phyloP scores from a whole-genome alignment of 2,797 vertebrate genomes.

The Myotis pilosus region DNA sequence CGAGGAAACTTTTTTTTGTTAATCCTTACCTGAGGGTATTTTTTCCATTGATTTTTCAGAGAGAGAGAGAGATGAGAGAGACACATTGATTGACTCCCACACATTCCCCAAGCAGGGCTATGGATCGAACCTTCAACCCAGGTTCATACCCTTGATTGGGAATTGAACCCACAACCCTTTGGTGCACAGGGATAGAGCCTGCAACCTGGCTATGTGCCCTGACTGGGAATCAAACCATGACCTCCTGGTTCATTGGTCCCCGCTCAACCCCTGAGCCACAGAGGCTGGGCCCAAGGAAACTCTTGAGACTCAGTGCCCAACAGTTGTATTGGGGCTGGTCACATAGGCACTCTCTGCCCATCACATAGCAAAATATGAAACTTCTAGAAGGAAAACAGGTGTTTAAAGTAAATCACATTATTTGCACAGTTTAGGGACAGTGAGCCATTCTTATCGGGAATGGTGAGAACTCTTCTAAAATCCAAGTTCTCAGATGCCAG shows the following conservation, averaged over 20 bases:
- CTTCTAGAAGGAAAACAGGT: background rate
- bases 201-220: no score
- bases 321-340: background rate
- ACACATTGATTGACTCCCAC: background rate
- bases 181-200: no score
- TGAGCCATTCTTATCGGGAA: background rate
- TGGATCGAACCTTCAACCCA: background rate
- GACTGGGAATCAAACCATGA: no score
- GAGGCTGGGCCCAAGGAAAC: no score
- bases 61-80: no score
- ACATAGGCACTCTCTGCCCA: background rate
- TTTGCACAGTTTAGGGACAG: background rate
- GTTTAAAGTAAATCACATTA: background rate
- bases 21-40: background rate
- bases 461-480: background rate
- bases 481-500: background rate
- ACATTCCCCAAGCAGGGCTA: background rate
- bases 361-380: background rate
- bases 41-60: background rate
- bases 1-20: background rate
- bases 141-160: no score
- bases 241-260: no score
- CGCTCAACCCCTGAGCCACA: no score
- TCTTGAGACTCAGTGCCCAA: background rate
- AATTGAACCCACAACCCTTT: no score